phyloP scores from a whole-genome alignment of 2,888 invertebrate genomes.

The Steinernema hermaphroditum region DNA sequence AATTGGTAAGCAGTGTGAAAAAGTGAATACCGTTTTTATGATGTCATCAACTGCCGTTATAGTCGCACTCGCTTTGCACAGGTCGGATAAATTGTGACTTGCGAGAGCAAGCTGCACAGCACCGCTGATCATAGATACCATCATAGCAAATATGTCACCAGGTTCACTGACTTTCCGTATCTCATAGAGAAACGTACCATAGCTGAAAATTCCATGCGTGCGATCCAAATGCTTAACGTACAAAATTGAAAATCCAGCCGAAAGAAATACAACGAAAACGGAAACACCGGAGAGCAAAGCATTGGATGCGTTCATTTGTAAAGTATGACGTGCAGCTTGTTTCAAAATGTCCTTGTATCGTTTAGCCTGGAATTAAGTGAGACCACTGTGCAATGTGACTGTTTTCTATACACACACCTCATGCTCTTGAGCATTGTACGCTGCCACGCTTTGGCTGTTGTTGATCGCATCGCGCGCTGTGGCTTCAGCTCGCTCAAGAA shows the following conservation, averaged over 20 bases:
- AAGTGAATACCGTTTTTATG: constrained; percentile 46
- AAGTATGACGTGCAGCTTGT: background rate
- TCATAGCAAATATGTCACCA: constrained; percentile 41
- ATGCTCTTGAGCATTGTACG: constrained; percentile 43
- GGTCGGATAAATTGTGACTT: constrained; percentile 58
- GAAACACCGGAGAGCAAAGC: background rate
- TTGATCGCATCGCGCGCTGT: constrained; percentile 42
- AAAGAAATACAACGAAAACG: background rate
- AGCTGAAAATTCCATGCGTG: constrained; percentile 41
- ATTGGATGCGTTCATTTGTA: background rate
- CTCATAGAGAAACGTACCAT: constrained; percentile 39
- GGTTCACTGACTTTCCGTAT: constrained; percentile 35
- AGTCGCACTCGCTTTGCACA: constrained; percentile 58
- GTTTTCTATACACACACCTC: constrained; percentile 39
- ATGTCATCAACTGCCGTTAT: constrained; percentile 58
- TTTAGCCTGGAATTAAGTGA: background rate
- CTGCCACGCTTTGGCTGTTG: constrained; percentile 36
- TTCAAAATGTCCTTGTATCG: background rate
- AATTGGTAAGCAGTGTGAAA: background rate
- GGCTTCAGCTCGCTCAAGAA: constrained; percentile 37
- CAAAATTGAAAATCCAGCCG: constrained; percentile 5
- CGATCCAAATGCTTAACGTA: constrained; percentile 27
- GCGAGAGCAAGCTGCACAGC: constrained; percentile 57
- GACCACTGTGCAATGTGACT: constrained; percentile 29
- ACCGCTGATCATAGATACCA: constrained; percentile 40